Base-by-base conservation (phyloP, 2,888 invertebrate species). In the Hofmannophila pseudospretella region DNA sequence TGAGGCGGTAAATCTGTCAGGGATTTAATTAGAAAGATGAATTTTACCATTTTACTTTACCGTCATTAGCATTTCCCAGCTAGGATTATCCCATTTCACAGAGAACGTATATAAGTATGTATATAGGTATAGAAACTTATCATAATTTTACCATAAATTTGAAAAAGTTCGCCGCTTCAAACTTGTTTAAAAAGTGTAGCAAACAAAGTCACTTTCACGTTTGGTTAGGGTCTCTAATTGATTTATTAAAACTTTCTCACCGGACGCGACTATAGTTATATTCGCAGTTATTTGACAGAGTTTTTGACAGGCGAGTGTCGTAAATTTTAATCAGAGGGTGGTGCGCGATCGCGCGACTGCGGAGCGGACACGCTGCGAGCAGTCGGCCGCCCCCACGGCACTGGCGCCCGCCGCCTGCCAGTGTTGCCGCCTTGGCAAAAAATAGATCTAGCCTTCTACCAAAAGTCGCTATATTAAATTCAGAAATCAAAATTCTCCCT, bases 301-400 rank as follows among this genome's bases (percentile, higher is more conserved):
- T 73, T 74, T 71, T 52, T 68, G 76, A 73, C 64, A 65, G 61
- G 56, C 66, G 55, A 63, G 54, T 61, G 65, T 68, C 75, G 74
- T 70, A 71, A 74, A 71, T 67, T 73, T 70, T 61, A 65, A 66
- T 67, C 56, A 58, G 58, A 58, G 60, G 63, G 29, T 16, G 28
- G 35, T 16, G n/a, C 20, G 19, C 4, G 44, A 31, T 32, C 43
- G 46, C 47, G 48, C 14, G 14, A 12, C 3, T 8, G 29, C 16
- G 29, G 11, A 16, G 27, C 19, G 10, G 20, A 29, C 14, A n/a
- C 36, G 36, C 13, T 8, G 16, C 8, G 38, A 39, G 42, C 61
- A 54, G 51, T 43, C 72, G 75, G 67, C 63, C 61, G 72, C 68
- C 67, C 67, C 67, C 66, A 62, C 54, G 58, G 59, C 62, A 80